Conservation (phyloP, 2,797 vertebrate species). For the Rallus crepitans region DNA sequence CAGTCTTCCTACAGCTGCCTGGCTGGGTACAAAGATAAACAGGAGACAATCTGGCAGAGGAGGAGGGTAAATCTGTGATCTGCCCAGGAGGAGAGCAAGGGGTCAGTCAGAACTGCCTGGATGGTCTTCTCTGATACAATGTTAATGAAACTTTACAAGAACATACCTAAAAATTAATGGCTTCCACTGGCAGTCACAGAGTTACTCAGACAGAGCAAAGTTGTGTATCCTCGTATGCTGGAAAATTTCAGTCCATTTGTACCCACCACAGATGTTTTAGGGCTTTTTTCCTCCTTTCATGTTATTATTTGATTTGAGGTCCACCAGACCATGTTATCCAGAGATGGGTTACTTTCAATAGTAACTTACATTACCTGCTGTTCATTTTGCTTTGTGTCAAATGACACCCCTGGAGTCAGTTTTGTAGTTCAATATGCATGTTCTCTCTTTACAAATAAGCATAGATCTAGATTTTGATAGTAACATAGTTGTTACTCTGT, state of each 20-base stretch:
- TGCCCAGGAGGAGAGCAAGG: not conserved
- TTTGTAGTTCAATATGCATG: not conserved
- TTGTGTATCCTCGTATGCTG: not conserved
- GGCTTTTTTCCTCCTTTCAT: fast-evolving
- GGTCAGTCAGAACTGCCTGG: not conserved
- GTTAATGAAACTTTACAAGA: not conserved
- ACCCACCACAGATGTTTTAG: not conserved
- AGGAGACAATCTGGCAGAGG: not conserved
- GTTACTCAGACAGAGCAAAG: not conserved
- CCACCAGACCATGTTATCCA: not conserved
- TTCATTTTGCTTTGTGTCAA: not conserved
- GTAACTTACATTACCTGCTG: not conserved
- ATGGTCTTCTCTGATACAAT: not conserved
- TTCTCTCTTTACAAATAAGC: not conserved
- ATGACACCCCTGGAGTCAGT: not conserved
- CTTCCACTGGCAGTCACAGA: no score
- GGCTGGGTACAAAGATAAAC: not conserved
- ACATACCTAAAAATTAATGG: not conserved
- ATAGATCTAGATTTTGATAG: not conserved
- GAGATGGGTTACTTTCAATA: not conserved
- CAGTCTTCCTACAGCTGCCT: not conserved
- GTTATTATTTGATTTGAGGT: not conserved
- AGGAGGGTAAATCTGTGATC: not conserved
- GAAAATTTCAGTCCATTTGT: not conserved
- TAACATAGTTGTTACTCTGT: not conserved